Evolutionary conservation across 2,797 vertebrate species (phyloP), one percentile per base, ranked within the genome.

Genomic region (Otus scops): DNA sequence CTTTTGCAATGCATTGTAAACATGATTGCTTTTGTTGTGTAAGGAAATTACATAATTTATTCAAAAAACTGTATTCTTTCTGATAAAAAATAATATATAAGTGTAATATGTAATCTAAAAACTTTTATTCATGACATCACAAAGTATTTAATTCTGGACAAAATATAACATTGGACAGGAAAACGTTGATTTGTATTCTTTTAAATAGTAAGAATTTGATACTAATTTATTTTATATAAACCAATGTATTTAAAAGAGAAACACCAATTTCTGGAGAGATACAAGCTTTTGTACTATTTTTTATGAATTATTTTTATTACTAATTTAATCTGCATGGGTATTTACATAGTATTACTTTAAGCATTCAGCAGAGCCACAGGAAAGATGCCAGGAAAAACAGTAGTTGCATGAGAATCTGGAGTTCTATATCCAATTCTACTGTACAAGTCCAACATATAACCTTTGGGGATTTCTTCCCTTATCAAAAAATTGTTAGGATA

Each of bases 341-440:
- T 89, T 89, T 81, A 64, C 6, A 70, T 5, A 45, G 24, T 45
- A 70, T 70, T 73, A 34, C 34, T 85, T 82, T 51, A 80, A 87
- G 39, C 9, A 88, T 65, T 74, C 48, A 73, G 14, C 11, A 85
- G 26, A 91, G 41, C 28, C 32, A 77, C 94, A 89, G 71, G 53
- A 64, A 95, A 71, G 41, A 81, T 60, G 70, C 48, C 88, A 95
- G 88, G 23, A 83, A 96, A 96, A 96, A 69, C 14, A 92, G 63
- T 20, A 92, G 28, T 68, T 93, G 75, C 54, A 85, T 60, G 79
- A 77, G 70, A 71, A 95, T 50, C 45, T 87, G 74, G 60, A 93
- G 78, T 83, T 92, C 85, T 92, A 68, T 75, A 85, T 84, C 48
- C 34, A 77, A 19, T 95, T 94, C 86, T 89, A 76, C 71, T 48